Conservation (phyloP, 1,140 invertebrate genomes). For the Anagrus nilaparvatae region DNA sequence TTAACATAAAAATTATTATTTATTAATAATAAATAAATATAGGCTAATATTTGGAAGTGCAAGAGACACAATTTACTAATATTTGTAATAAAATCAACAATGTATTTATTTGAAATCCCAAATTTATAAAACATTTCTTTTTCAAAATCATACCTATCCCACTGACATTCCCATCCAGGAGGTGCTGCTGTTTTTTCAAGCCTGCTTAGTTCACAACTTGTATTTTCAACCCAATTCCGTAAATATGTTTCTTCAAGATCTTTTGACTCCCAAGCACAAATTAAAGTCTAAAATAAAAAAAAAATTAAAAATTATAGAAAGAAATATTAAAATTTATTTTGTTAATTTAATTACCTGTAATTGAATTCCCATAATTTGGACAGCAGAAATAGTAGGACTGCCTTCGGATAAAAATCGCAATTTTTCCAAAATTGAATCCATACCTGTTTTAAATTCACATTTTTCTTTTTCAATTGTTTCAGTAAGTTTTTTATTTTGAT, state of each 20-base stretch:
- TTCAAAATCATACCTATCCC: conserved; percentile 59
- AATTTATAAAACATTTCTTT: conserved; percentile 18
- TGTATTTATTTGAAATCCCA: conserved; percentile 20
- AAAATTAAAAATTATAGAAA: not conserved
- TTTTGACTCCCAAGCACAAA: conserved; percentile 50
- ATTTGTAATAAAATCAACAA: conserved; percentile 17
- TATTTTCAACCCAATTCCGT: conserved; percentile 47
- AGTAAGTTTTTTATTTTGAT: conserved; percentile 17
- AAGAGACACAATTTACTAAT: conserved; percentile 14
- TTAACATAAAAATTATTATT: not conserved
- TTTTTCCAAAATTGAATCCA: conserved; percentile 47
- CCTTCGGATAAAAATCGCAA: conserved; percentile 54
- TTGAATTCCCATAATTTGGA: conserved; percentile 57
- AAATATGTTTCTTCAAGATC: conserved; percentile 50
- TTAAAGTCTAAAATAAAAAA: conserved; percentile 46
- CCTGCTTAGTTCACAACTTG: conserved; percentile 47
- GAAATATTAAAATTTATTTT: not conserved
- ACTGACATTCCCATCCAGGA: conserved; percentile 57
- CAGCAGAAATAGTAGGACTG: conserved; percentile 47
- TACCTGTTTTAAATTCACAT: conserved; percentile 35
- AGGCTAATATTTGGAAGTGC: conserved; percentile 8
- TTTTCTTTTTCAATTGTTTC: conserved; percentile 23
- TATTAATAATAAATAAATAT: too few relatives aligned
- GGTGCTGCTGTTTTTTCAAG: conserved; percentile 55
- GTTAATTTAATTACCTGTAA: conserved; percentile 42